A percentile compares a stretch with the other conserved stretches of the same genome.
Conservation (phyloP, 2,888 invertebrate species). For the Atherix ibis region DNA sequence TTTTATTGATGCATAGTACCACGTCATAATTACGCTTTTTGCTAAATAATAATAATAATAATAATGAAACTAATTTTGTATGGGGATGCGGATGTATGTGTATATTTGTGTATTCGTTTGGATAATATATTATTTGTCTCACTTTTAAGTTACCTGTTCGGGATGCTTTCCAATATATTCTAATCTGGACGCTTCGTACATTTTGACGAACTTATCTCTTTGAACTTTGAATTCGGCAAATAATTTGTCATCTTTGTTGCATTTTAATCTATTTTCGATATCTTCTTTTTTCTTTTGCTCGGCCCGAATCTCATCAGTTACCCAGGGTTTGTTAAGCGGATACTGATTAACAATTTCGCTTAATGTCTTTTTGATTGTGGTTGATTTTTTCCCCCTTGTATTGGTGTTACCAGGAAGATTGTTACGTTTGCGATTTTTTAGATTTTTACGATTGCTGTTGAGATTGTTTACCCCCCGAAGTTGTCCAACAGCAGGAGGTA, state of each 20-base stretch:
- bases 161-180: constrained; percentile 38
- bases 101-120: no score
- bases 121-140: not conserved
- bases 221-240: constrained; percentile 42
- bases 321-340: constrained; percentile 40
- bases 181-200: constrained; percentile 39
- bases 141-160: constrained; percentile 28
- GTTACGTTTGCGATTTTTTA: not conserved
- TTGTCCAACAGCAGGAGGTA: no score
- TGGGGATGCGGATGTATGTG: no score
- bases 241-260: constrained; percentile 36
- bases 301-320: constrained; percentile 37
- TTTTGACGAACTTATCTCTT: constrained; percentile 39
- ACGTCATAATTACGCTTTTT: no score
- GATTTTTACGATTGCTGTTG: not conserved
- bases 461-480: constrained; percentile 3
- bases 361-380: constrained; percentile 26
- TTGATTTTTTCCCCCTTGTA: constrained; percentile 11
- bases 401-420: constrained; percentile 14
- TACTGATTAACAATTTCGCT: constrained; percentile 30
- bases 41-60: no score
- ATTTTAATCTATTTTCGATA: constrained; percentile 33
- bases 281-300: constrained; percentile 40
- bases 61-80: no score
- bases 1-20: no score